Percentiles rank a stretch among this genome's conserved stretches.
Evolutionary conservation across 37 sponge, comb jelly and placozoan species (phyloP).

Genomic region (Haliclona indistincta): DNA sequence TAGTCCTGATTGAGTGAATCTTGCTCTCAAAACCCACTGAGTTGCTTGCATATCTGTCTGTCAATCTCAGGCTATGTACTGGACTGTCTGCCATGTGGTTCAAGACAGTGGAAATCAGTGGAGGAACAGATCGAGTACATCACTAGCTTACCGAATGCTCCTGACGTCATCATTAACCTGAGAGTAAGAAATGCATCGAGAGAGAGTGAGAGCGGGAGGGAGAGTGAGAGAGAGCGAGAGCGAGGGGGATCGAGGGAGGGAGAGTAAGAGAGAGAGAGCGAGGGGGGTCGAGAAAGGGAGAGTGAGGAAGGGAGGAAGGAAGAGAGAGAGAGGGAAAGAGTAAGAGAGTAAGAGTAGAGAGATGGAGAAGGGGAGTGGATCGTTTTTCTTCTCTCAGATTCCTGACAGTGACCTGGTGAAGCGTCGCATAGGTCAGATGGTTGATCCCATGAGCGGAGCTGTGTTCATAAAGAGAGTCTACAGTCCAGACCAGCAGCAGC

Average conservation of each 20-base stretch:
- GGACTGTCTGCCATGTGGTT: constrained; percentile 79
- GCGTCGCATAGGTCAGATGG: constrained; percentile 53
- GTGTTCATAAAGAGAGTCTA: constrained; percentile 39
- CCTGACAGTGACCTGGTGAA: constrained; percentile 66
- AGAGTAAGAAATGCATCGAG: constrained; percentile 81
- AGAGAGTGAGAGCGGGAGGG: too few relatives aligned
- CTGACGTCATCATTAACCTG: constrained; percentile 92
- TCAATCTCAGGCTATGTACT: constrained; percentile 82
- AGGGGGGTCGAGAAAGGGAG: too few relatives aligned
- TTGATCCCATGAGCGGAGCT: constrained; percentile 67
- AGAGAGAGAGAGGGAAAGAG: constrained; percentile 1
- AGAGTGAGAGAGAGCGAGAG: too few relatives aligned
- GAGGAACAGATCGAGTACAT: constrained; percentile 78
- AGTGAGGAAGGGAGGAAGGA: too few relatives aligned
- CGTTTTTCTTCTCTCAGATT: constrained; percentile 31
- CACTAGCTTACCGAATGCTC: constrained; percentile 45
- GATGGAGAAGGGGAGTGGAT: too few relatives aligned
- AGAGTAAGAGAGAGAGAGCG: too few relatives aligned
- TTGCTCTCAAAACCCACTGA: background rate
- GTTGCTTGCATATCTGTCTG: background rate
- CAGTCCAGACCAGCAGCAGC: constrained; percentile 39
- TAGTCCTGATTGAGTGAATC: too few relatives aligned
- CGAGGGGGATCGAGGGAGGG: too few relatives aligned
- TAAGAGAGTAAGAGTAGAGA: too few relatives aligned
- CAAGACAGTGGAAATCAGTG: constrained; percentile 56